Percentiles rank a stretch among this genome's conserved stretches.
phyloP scores from a whole-genome alignment of 2,888 invertebrate species.

The Sabatieria punctata region DNA sequence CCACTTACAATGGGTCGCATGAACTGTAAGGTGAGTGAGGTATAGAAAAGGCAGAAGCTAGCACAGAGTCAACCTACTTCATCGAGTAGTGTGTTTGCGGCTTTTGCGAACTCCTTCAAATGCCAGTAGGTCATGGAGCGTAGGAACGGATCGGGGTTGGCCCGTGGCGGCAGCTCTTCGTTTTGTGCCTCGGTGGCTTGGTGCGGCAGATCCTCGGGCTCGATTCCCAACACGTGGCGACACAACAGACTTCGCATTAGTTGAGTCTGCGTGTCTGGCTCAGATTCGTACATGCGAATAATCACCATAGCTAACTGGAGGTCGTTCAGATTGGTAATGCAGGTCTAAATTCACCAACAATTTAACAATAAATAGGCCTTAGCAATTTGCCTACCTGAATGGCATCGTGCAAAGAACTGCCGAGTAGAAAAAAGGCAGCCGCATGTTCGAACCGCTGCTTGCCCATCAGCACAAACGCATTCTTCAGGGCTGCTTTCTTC shows the following conservation, averaged over 20 bases:
- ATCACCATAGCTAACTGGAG: constrained; percentile 87
- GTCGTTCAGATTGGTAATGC: constrained; percentile 75
- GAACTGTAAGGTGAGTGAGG: too few species aligned
- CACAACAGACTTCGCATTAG: constrained; percentile 13
- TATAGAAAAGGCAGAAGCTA: too few species aligned
- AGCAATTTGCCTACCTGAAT: constrained; percentile 60
- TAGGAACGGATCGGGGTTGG: constrained; percentile 63
- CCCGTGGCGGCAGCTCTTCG: neutral
- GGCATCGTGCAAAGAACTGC: constrained; percentile 81
- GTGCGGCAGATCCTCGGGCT: constrained; percentile 16
- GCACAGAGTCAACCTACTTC: too few species aligned
- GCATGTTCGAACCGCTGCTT: constrained; percentile 93
- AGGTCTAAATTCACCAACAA: constrained; percentile 44
- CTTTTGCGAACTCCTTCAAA: constrained; percentile 68
- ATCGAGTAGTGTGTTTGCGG: constrained; percentile 64
- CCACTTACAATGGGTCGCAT: too few species aligned
- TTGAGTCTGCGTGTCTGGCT: constrained; percentile 45
- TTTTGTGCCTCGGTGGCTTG: constrained; percentile 34
- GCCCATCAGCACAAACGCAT: constrained; percentile 86
- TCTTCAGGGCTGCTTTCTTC: constrained; percentile 92
- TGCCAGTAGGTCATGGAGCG: constrained; percentile 96
- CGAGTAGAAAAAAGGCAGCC: constrained; percentile 90
- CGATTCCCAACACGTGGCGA: constrained; percentile 19
- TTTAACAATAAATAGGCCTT: neutral
- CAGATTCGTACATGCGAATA: constrained; percentile 66